phyloP scores from a whole-genome alignment of 2,797 vertebrate species.

The Acridotheres tristis region DNA sequence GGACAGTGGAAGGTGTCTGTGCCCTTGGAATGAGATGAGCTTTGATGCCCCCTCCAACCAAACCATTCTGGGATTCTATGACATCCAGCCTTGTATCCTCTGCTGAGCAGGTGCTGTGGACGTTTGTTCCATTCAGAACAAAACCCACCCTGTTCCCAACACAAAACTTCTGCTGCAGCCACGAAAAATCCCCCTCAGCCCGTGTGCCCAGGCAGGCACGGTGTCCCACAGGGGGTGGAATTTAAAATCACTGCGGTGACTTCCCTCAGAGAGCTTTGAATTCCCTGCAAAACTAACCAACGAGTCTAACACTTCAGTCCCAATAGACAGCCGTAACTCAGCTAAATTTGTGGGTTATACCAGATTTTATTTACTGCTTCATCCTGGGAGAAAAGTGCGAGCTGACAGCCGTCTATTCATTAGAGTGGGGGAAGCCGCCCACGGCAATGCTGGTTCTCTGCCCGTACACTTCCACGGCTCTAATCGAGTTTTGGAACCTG shows the following conservation, averaged over 20 bases:
- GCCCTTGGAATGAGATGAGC: neutral
- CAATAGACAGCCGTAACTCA: constrained; percentile 65
- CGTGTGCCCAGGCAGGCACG: rapidly evolving
- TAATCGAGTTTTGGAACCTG: neutral
- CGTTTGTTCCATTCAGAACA: neutral
- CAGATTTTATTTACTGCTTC: constrained; percentile 78
- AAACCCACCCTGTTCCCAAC: neutral
- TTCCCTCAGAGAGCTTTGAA: neutral
- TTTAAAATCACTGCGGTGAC: neutral
- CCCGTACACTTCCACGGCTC: neutral
- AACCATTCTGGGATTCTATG: neutral
- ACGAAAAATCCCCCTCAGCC: neutral
- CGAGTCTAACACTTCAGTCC: constrained; percentile 47
- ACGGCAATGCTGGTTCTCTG: constrained; percentile 4
- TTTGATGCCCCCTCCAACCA: neutral
- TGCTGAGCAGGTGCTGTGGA: neutral
- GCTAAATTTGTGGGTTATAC: constrained; percentile 66
- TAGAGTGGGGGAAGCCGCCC: constrained; percentile 65
- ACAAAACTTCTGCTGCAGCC: neutral
- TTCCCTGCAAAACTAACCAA: neutral
- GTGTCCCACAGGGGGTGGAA: neutral
- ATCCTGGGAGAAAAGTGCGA: constrained; percentile 66
- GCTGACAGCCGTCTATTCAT: constrained; percentile 73
- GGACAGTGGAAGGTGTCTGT: neutral
- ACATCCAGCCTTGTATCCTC: neutral